phyloP scores from a whole-genome alignment of 2,113 vertebrate genomes.

The Columbina picui region DNA sequence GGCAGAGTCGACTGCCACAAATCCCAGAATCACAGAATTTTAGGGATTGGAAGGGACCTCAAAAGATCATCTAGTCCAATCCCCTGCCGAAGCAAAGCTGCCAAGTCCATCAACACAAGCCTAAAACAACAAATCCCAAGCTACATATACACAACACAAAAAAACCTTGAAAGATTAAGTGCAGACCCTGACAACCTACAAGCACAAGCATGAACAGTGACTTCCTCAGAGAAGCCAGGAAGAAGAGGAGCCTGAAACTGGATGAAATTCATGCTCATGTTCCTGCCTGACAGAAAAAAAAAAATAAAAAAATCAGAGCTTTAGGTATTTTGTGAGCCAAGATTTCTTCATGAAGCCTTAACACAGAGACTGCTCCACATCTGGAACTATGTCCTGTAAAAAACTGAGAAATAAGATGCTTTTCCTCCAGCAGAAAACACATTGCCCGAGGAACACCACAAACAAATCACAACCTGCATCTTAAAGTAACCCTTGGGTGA shows the following conservation, averaged over 20 bases:
- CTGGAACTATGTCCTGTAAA: neutral
- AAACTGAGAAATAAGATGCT: neutral
- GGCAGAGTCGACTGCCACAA: neutral
- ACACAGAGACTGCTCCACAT: neutral
- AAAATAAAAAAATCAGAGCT: neutral
- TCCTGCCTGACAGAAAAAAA: neutral
- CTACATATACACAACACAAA: rapidly evolving
- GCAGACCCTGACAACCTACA: neutral
- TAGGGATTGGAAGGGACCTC: too few relatives aligned
- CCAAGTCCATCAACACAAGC: neutral
- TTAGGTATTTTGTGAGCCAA: neutral
- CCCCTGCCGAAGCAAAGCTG: neutral
- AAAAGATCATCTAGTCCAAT: too few relatives aligned
- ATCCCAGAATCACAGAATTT: too few relatives aligned
- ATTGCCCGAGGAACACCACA: rapidly evolving
- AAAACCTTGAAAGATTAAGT: neutral
- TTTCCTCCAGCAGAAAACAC: neutral
- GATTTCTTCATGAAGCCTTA: neutral
- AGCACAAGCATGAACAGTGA: neutral
- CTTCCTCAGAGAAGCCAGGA: neutral
- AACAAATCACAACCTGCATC: neutral
- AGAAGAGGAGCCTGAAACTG: neutral
- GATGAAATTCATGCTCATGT: neutral
- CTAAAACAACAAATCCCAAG: neutral
- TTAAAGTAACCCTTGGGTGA: neutral